Evolutionary conservation across 2,888 invertebrate genomes (phyloP).

Genomic region (Beris chalybata): DNA sequence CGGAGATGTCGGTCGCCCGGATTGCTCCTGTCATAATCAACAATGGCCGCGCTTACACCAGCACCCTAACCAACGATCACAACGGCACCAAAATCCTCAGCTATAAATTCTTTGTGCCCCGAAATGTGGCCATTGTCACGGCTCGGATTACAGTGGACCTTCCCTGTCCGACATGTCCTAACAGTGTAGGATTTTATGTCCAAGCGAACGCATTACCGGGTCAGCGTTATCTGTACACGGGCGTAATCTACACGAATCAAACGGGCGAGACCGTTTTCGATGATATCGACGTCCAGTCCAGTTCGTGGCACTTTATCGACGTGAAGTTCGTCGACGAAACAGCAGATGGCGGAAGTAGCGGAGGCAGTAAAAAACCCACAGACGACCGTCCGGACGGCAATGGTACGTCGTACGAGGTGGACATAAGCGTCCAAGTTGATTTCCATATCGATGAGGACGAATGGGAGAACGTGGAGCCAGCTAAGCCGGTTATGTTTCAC

Average conservation of each 20-base stretch:
- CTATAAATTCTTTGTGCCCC: conserved; percentile 61
- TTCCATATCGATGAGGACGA: conserved; percentile 42
- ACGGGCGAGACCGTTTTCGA: conserved; percentile 55
- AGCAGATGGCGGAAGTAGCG: conserved; percentile 13
- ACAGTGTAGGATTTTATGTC: conserved; percentile 56
- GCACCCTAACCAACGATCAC: conserved; percentile 48
- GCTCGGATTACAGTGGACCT: conserved; percentile 51
- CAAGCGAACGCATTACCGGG: conserved; percentile 62
- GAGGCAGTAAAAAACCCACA: conserved; percentile 17
- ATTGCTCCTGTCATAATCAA: conserved; percentile 52
- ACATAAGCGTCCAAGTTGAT: conserved; percentile 48
- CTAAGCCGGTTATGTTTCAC: conserved; percentile 46
- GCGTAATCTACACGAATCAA: conserved; percentile 58
- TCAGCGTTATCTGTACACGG: conserved; percentile 57
- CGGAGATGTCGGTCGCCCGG: conserved; percentile 64
- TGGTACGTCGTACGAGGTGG: conserved; percentile 41
- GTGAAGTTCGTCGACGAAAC: conserved; percentile 47
- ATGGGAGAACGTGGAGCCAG: conserved; percentile 36
- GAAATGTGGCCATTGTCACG: conserved; percentile 49
- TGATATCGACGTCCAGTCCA: conserved; percentile 61
- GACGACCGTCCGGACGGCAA: conserved; percentile 15
- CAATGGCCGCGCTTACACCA: conserved; percentile 49
- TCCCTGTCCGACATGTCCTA: conserved; percentile 57
- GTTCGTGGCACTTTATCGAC: conserved; percentile 64
- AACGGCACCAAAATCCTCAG: conserved; percentile 46